phyloP scores from a whole-genome alignment of 2,797 vertebrate genomes.

The Rousettus madagascariensis region DNA sequence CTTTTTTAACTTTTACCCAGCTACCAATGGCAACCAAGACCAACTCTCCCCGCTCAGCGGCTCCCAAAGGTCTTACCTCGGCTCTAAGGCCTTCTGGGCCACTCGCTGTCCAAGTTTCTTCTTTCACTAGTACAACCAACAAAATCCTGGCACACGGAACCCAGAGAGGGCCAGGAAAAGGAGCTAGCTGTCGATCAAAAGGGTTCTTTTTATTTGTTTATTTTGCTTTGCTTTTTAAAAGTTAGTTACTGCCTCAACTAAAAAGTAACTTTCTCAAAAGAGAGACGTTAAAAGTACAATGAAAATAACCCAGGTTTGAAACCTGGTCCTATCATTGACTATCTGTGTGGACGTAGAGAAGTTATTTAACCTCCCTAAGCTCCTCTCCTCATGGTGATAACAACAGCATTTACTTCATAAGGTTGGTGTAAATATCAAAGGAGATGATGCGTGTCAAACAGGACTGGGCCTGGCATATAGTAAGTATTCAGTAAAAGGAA shows the following conservation, averaged over 20 bases:
- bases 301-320: slow-evolving; percentile 15
- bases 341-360: not conserved
- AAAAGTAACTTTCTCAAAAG: slow-evolving; percentile 13
- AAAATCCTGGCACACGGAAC: not conserved
- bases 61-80: not conserved
- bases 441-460: not conserved
- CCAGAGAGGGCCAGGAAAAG: not conserved
- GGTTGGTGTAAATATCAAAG: not conserved
- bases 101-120: not conserved
- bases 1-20: not conserved
- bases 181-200: not conserved
- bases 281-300: not conserved
- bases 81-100: not conserved
- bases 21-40: not conserved
- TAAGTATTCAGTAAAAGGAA: not conserved
- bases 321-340: not conserved
- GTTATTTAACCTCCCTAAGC: not conserved
- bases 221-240: slow-evolving; percentile 31
- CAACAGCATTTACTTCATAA: not conserved
- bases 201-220: not conserved
- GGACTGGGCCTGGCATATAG: not conserved
- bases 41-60: too few species aligned
- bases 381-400: not conserved
- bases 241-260: not conserved
- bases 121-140: not conserved